These are phyloP conservation scores for Coccyzus lansbergi DNA, from an alignment of 2,797 vertebrate genomes.

Conservation along the genomic window DNA sequence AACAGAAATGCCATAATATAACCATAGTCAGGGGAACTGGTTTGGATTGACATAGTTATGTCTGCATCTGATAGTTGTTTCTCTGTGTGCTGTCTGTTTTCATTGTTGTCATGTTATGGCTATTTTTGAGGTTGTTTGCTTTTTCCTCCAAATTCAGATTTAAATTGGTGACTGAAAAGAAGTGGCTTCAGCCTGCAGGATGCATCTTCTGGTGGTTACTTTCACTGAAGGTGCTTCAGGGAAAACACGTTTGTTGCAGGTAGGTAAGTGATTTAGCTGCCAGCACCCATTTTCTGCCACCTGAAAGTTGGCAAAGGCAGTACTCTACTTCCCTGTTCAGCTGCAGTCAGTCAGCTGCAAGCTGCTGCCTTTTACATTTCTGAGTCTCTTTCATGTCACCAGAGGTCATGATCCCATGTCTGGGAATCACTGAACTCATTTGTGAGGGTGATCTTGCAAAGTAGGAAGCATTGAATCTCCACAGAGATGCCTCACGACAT, in stretches of 20 bases:
- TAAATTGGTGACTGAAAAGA: not conserved
- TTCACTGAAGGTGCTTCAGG: not conserved
- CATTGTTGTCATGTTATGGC: not conserved
- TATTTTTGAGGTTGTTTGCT: not conserved
- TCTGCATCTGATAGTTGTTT: not conserved
- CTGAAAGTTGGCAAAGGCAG: not conserved
- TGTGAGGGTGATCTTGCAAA: not conserved
- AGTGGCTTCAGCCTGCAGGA: not conserved
- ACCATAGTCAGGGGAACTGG: not conserved
- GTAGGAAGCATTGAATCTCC: not conserved
- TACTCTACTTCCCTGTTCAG: not conserved
- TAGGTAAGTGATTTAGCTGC: slow-evolving; percentile 30
- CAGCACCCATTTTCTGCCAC: slow-evolving; percentile 21
- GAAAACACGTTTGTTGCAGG: slow-evolving; percentile 12
- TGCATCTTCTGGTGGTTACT: not conserved
- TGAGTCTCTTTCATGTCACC: slow-evolving; percentile 21
- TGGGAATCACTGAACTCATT: not conserved
- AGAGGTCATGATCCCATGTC: slow-evolving; percentile 16
- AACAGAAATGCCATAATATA: not conserved
- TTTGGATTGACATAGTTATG: not conserved
- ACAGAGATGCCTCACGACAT: not conserved
- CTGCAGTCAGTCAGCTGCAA: slow-evolving; percentile 19
- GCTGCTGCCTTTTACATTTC: slow-evolving; percentile 17
- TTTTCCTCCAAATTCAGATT: not conserved
- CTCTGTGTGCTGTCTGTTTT: not conserved